Evolutionary conservation across 2,888 invertebrate genomes (phyloP).

Genomic region (Drosophila bunnanda): DNA sequence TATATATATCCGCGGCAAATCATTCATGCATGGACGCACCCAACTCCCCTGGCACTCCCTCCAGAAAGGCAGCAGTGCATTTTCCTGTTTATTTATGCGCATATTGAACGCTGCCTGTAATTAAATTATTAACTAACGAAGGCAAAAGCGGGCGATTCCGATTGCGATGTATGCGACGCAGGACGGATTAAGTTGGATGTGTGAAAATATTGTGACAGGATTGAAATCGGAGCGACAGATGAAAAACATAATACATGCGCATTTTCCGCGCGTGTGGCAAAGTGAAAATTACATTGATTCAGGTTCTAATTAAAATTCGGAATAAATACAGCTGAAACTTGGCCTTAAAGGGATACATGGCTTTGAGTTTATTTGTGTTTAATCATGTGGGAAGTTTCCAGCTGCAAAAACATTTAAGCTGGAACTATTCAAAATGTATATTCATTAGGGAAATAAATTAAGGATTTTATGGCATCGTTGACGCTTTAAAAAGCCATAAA

Average conservation of each 20-base stretch:
- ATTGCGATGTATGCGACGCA: background rate
- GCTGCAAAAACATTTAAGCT: background rate
- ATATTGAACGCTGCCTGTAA: conserved; percentile 61
- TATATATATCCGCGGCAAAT: conserved; percentile 27
- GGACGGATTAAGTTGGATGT: conserved; percentile 19
- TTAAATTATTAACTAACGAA: conserved; percentile 58
- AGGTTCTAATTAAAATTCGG: conserved; percentile 8
- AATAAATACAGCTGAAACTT: background rate
- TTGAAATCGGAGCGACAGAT: conserved; percentile 10
- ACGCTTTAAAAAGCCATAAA: background rate
- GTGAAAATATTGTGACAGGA: conserved; percentile 37
- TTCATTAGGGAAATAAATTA: background rate
- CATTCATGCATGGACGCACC: conserved; percentile 37
- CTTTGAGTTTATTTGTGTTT: background rate
- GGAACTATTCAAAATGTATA: background rate
- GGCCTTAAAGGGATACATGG: background rate
- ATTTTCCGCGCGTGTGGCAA: conserved; percentile 1
- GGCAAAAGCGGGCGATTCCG: conserved; percentile 9
- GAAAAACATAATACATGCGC: background rate
- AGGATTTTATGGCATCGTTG: background rate
- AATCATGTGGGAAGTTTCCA: background rate
- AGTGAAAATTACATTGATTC: background rate
- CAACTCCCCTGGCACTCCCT: background rate
- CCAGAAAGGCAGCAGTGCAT: conserved; percentile 10
- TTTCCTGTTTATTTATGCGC: conserved; percentile 64